These are phyloP conservation scores for Anarhynchus alexandrinus DNA, from an alignment of 2,113 vertebrate genomes.

Conservation along the genomic window DNA sequence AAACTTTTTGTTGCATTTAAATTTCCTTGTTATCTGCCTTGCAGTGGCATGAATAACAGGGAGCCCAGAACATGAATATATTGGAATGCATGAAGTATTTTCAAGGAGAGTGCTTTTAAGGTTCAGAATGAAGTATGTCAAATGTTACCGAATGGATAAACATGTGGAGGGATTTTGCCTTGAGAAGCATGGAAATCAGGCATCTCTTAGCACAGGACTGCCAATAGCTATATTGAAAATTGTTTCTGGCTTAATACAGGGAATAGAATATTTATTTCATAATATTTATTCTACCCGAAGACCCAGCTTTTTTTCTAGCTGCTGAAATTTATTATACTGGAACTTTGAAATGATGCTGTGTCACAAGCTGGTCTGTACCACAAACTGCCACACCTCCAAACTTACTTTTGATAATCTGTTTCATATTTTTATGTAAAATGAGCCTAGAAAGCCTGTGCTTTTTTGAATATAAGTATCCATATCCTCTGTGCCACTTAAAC, in stretches of 20 bases:
- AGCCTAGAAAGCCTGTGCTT: background rate
- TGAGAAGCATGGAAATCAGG: background rate
- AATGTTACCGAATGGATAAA: background rate
- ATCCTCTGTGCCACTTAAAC: background rate
- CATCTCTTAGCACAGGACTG: background rate
- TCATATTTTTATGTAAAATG: background rate
- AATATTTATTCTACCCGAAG: background rate
- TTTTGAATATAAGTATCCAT: background rate
- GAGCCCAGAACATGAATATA: background rate
- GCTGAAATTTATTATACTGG: background rate
- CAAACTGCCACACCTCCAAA: background rate
- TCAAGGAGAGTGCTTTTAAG: background rate
- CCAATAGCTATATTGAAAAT: background rate
- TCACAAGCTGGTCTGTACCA: background rate
- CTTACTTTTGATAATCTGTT: background rate
- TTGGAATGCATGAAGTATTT: constrained; percentile 24
- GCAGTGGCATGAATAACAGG: constrained; percentile 21
- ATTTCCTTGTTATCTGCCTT: constrained; percentile 56
- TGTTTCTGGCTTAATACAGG: background rate
- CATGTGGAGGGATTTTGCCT: background rate
- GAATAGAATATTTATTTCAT: background rate
- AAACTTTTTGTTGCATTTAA: constrained; percentile 55
- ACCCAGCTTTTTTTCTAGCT: background rate
- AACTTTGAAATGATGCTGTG: background rate
- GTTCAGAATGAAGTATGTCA: background rate